Conservation (phyloP, 2,888 invertebrate genomes). For the Neoscelio sp. region DNA sequence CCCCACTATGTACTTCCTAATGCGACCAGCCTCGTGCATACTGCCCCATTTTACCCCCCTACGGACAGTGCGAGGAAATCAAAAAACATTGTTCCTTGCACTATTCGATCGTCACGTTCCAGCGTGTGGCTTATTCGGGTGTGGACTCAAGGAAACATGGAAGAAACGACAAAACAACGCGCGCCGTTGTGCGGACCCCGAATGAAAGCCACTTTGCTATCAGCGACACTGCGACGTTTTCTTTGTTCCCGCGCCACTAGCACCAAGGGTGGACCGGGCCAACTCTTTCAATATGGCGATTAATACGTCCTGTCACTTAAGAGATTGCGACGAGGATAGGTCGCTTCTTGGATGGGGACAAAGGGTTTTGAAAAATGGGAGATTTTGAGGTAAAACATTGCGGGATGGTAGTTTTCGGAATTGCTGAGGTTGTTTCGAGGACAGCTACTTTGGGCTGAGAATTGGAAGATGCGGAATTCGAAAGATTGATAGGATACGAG, state of each 20-base stretch:
- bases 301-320: constrained; percentile 11
- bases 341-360: neutral
- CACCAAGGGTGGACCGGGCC: constrained; percentile 20
- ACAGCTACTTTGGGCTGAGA: neutral
- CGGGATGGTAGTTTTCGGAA: neutral
- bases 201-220: constrained; percentile 59
- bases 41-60: constrained; percentile 27
- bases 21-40: constrained; percentile 16
- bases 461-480: too few relatives aligned
- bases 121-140: constrained; percentile 41
- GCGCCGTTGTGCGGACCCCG: constrained; percentile 27
- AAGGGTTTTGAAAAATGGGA: neutral
- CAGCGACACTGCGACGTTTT: constrained; percentile 57
- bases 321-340: neutral
- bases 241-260: constrained; percentile 50
- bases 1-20: neutral
- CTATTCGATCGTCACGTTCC: constrained; percentile 28
- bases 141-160: constrained; percentile 53
- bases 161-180: constrained; percentile 54
- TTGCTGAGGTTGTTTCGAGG: neutral
- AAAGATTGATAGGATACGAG: too few relatives aligned
- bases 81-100: constrained; percentile 63
- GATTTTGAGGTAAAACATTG: neutral
- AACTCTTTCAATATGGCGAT: constrained; percentile 27
- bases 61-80: constrained; percentile 32